Percentiles rank a stretch among this genome's conserved stretches.
These are phyloP conservation scores for Hirudinaria manillensis DNA, from an alignment of 2,888 invertebrate species.

Conservation along the genomic window DNA sequence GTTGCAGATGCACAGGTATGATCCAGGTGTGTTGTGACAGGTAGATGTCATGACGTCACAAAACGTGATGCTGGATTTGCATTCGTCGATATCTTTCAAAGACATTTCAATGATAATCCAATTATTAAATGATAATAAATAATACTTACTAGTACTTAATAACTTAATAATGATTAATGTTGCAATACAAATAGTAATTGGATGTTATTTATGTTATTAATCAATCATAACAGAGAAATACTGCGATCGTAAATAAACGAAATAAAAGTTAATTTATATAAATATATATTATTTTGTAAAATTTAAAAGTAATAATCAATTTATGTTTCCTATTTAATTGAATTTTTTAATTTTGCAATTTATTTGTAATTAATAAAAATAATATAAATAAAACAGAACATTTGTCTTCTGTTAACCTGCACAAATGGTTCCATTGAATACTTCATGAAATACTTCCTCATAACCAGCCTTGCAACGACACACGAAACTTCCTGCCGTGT, in stretches of 20 bases:
- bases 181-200: background rate
- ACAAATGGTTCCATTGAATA: background rate
- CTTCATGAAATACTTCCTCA: background rate
- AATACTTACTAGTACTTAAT: background rate
- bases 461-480: constrained; percentile 17
- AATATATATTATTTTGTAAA: background rate
- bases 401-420: background rate
- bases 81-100: constrained; percentile 17
- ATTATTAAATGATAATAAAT: background rate
- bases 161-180: background rate
- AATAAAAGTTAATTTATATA: too few relatives aligned
- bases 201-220: background rate
- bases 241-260: too few relatives aligned
- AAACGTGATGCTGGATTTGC: constrained; percentile 5
- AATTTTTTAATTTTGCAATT: background rate
- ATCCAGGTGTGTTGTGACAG: constrained; percentile 14
- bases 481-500: constrained; percentile 8
- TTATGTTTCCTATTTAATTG: background rate
- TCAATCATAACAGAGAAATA: too few relatives aligned
- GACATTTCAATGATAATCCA: background rate
- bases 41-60: background rate
- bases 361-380: background rate
- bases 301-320: background rate
- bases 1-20: constrained; percentile 4
- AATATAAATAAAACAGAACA: background rate